A percentile compares a stretch with the other conserved stretches of the same genome.
Evolutionary conservation across 2,797 vertebrate genomes (phyloP).

Genomic region (Fundulus diaphanus): DNA sequence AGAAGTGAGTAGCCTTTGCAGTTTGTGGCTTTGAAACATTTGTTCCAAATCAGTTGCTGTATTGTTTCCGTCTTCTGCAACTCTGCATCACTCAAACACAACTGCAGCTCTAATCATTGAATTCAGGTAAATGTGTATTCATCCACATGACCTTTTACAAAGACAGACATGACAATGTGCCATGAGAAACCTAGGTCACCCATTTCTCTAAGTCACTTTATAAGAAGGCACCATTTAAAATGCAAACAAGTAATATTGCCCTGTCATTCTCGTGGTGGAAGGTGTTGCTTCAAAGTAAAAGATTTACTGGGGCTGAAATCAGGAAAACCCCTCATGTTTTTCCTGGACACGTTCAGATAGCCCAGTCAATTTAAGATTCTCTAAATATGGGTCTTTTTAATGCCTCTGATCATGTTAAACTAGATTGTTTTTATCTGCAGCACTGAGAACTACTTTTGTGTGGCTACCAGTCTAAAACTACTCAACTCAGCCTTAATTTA

Average conservation of each 20-base stretch:
- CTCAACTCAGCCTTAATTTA: not conserved
- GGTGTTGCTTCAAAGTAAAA: not conserved
- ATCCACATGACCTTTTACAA: constrained; percentile 5
- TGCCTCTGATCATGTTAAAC: no score
- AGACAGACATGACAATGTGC: not conserved
- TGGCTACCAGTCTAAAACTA: no score
- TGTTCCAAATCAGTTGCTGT: not conserved
- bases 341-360: not conserved
- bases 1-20: not conserved
- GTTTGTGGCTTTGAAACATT: constrained; percentile 3
- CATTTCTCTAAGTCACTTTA: not conserved
- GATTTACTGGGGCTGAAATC: not conserved
- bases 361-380: no score
- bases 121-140: not conserved
- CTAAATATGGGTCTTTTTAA: no score
- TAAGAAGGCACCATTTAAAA: not conserved
- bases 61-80: constrained; percentile 45
- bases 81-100: constrained; percentile 33
- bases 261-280: not conserved
- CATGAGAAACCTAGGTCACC: constrained; percentile 11
- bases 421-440: no score
- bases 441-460: no score
- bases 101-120: not conserved
- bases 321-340: not conserved
- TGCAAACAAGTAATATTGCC: not conserved